These are phyloP conservation scores for Patella ulyssiponensis DNA, from an alignment of 2,888 invertebrate genomes.

Conservation along the genomic window DNA sequence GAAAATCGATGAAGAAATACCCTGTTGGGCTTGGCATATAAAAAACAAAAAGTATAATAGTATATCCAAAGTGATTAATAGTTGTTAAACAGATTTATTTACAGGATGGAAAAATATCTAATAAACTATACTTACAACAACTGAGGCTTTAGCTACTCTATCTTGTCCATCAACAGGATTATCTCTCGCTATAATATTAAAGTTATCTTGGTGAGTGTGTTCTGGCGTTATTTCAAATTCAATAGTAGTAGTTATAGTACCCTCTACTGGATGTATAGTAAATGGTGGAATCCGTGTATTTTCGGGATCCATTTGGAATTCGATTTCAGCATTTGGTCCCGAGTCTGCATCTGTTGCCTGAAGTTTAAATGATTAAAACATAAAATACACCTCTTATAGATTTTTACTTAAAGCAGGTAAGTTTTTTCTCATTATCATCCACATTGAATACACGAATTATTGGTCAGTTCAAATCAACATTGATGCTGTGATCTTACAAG, in stretches of 20 bases:
- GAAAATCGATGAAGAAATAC: no score
- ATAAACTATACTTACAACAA: constrained; percentile 45
- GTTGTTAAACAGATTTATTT: no score
- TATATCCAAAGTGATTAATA: no score
- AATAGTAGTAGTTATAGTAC: constrained; percentile 37
- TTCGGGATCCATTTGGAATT: constrained; percentile 75
- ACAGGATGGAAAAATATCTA: no score
- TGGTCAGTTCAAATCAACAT: no score
- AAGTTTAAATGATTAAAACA: constrained; percentile 10
- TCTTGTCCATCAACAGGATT: constrained; percentile 38
- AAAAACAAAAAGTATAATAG: no score
- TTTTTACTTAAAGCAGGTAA: no score
- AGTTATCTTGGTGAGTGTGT: constrained; percentile 38
- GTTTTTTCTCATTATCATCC: no score
- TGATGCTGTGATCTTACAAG: no score
- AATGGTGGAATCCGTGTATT: constrained; percentile 78
- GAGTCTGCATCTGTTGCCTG: constrained; percentile 90
- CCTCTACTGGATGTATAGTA: constrained; percentile 28
- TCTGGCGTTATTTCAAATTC: constrained; percentile 26
- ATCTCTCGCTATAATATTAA: constrained; percentile 48
- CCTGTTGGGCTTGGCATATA: no score
- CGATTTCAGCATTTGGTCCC: constrained; percentile 85
- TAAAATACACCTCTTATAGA: no score
- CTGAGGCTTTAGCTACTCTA: constrained; percentile 39
- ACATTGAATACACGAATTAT: no score